Evolutionary conservation across 2,797 vertebrate species (phyloP), one percentile per base, ranked within the genome.

Genomic region (Protosalanx chinensis): DNA sequence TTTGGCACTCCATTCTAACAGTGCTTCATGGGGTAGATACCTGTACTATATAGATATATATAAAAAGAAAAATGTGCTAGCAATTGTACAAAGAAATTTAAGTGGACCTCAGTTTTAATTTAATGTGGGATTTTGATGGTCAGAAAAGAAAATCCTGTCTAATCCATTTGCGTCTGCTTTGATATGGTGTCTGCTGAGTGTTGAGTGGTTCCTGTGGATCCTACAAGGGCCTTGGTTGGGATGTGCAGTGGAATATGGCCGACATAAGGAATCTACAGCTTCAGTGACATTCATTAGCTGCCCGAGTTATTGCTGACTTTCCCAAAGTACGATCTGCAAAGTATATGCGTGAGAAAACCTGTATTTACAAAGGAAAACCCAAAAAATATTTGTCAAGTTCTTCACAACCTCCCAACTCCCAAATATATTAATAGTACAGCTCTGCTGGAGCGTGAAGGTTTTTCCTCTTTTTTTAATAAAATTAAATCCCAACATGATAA

Each of bases 201-300:
- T 16, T 51, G 29, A 16, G 60, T 30, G 60, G 30, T 32, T 33
- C 5, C 60, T 30, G 60, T 27, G 60, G 30, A 60, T 4, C 12
- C 12, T 60, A 60, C 58, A 60, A 12, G 46, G 37, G 41, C 46
- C 41, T 20, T 49, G 8, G 59, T 79, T 82, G 79, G 86, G 83
- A 82, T 75, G 27, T 60, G 72, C 80, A 82, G 78, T 84, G 84
- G 84, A 83, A 82, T 76, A 83, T 81, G 85, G 88, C 81, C 73
- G 87, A 88, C 77, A 82, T 79, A 82, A 91, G 88, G 88, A 93
- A 93, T 96, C 95, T 96, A 98, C 96, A 98, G 96, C 95, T 96
- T 97, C 95, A 94, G 96, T 96, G 95, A 98, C 97, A 98, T 98
- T 98, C 96, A 96, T 96, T 98, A 98, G 97, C 97, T 98, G 96